Base-by-base conservation (phyloP, 2,113 vertebrate species). In the Ellobius talpinus region DNA sequence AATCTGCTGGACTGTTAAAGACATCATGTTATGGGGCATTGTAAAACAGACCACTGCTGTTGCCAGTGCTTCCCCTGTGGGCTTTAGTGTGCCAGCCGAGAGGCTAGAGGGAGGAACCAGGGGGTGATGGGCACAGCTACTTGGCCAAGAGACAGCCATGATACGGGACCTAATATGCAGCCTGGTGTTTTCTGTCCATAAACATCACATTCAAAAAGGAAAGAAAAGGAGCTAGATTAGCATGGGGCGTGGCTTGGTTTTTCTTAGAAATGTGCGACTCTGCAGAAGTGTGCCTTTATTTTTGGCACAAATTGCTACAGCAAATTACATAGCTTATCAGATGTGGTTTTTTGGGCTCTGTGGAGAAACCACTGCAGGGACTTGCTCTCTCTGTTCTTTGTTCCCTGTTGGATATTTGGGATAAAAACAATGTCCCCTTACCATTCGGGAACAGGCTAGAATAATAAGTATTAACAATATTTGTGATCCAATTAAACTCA, bases 251-350 rank as follows among this genome's bases (percentile, higher is more conserved):
- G 96, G 97, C 97, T 98, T 63, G 98, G 98, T 98, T 98, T 98
- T 98, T 98, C 98, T 98, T 98, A 98, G 98, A 99, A 99, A 98
- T 97, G 72, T 98, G 97, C 91, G 96, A 97, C 97, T 76, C 98
- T 98, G 97, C 98, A 99, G 97, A 98, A 98, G 98, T 98, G 96
- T 97, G 98, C 95, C 98, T 98, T 98, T 99, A 98, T 99, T 98
- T 99, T 98, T 98, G 98, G 98, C 98, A 98, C 98, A 98, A 98
- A 98, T 98, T 98, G 98, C 98, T 98, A 97, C 85, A 98, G 98
- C 98, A 98, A 99, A 98, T 99, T 98, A 98, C 97, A 98, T 97
- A 98, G 98, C 98, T 98, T 98, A 99, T 99, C 98, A 99, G 98
- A 99, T 98, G 98, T 98, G 98, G 98, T 97, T 98, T 98, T 98